Evolutionary conservation across 1,140 invertebrate genomes (phyloP).

Genomic region (Zaprionus capensis): DNA sequence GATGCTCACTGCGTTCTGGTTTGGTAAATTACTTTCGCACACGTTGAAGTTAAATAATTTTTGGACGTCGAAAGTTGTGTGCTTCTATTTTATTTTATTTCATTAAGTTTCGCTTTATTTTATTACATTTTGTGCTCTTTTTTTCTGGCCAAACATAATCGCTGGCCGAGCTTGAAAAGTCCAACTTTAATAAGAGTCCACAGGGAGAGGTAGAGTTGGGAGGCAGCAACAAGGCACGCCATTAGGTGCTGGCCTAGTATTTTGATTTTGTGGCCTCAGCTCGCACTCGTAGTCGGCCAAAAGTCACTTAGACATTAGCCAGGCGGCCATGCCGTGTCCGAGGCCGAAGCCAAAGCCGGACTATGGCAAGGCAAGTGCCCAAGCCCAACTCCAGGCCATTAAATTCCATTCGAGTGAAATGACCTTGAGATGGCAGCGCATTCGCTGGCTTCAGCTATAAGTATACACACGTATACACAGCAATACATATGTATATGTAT

Average conservation of each 20-base stretch:
- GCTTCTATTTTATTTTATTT: conserved; percentile 21
- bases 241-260: conserved; percentile 39
- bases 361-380: background rate
- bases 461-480: background rate
- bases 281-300: conserved; percentile 16
- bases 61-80: conserved; percentile 40
- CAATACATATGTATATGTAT: background rate
- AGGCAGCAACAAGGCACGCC: conserved; percentile 31
- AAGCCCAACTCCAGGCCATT: conserved; percentile 21
- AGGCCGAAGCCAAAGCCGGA: background rate
- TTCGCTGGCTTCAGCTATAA: conserved; percentile 6
- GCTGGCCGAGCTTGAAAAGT: conserved; percentile 25
- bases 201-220: background rate
- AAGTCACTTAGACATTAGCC: conserved; percentile 50
- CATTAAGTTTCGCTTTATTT: conserved; percentile 8
- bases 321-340: conserved; percentile 1
- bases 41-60: conserved; percentile 56
- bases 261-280: conserved; percentile 44
- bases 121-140: conserved; percentile 1
- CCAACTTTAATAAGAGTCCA: conserved; percentile 58
- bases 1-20: conserved; percentile 60
- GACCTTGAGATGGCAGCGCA: conserved; percentile 41
- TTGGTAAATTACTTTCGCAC: conserved; percentile 73
- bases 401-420: conserved; percentile 40
- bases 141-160: conserved; percentile 46